Percentiles rank a stretch among this genome's conserved stretches.
Evolutionary conservation across 2,797 vertebrate genomes (phyloP).

Genomic region (Dromococcyx pavoninus): DNA sequence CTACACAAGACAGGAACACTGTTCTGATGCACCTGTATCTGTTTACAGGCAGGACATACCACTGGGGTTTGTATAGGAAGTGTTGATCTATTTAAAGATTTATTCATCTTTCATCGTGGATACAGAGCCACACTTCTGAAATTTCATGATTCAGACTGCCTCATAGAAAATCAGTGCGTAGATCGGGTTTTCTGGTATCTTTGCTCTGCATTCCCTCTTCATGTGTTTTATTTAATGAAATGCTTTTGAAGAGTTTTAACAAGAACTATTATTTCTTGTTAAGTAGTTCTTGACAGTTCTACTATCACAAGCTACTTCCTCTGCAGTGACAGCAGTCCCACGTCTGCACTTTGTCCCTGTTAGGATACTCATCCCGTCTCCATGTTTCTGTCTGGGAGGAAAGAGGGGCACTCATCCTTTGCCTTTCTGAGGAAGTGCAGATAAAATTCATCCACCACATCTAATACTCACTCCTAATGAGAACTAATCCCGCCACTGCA

Average conservation of each 20-base stretch:
- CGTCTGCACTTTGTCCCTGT: neutral
- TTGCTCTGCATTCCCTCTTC: neutral
- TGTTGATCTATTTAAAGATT: neutral
- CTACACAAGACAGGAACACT: no score
- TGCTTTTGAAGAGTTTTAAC: neutral
- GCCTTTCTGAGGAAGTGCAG: neutral
- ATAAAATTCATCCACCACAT: neutral
- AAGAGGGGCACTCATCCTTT: neutral
- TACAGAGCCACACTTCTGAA: neutral
- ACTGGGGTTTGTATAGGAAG: neutral
- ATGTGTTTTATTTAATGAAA: neutral
- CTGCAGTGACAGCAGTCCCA: neutral
- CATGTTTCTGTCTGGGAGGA: neutral
- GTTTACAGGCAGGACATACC: neutral
- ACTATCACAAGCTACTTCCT: neutral
- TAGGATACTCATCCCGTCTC: conserved; percentile 4
- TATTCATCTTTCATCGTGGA: neutral
- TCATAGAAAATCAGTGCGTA: neutral
- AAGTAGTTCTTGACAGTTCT: neutral
- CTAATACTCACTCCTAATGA: neutral
- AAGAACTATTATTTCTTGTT: neutral
- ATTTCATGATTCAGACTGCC: neutral
- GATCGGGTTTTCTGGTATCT: neutral
- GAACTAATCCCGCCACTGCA: neutral
- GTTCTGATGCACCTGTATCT: rapidly evolving